These are phyloP conservation scores for Cyclopterus lumpus DNA, from an alignment of 2,797 vertebrate genomes.

Conservation along the genomic window DNA sequence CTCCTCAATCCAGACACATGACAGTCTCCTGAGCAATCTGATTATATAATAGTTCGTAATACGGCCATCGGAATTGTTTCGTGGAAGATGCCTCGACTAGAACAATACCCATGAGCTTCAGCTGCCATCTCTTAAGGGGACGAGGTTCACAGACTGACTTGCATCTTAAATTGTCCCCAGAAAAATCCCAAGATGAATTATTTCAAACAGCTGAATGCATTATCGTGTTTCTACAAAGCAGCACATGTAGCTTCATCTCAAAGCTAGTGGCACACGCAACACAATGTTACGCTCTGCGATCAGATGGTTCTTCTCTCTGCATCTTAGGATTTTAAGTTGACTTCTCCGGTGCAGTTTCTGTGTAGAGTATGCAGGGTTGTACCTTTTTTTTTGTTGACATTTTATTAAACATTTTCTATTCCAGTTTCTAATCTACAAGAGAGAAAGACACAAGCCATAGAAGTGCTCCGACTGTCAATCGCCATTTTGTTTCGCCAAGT, in stretches of 20 bases:
- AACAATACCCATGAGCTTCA: neutral
- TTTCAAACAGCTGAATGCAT: neutral
- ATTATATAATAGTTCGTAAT: neutral
- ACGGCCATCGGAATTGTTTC: neutral
- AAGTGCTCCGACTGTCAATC: constrained; percentile 22
- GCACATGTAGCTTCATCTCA: neutral
- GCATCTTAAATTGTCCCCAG: neutral
- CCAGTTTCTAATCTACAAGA: constrained; percentile 11
- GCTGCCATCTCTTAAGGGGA: neutral
- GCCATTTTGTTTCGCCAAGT: no score
- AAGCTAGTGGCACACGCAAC: neutral
- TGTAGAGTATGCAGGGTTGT: neutral
- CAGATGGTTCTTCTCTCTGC: neutral
- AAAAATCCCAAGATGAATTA: neutral
- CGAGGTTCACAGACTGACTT: neutral
- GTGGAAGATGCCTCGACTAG: neutral
- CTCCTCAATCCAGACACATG: neutral
- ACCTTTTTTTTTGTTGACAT: neutral
- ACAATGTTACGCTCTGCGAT: neutral
- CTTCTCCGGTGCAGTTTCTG: neutral
- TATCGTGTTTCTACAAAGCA: neutral
- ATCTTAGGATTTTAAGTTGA: neutral
- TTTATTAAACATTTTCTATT: constrained; percentile 16
- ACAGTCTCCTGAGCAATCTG: neutral
- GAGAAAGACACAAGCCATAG: neutral